A percentile compares a stretch with the other conserved stretches of the same genome.
phyloP scores from a whole-genome alignment of 1,140 invertebrate species.

The Maniola jurtina region DNA sequence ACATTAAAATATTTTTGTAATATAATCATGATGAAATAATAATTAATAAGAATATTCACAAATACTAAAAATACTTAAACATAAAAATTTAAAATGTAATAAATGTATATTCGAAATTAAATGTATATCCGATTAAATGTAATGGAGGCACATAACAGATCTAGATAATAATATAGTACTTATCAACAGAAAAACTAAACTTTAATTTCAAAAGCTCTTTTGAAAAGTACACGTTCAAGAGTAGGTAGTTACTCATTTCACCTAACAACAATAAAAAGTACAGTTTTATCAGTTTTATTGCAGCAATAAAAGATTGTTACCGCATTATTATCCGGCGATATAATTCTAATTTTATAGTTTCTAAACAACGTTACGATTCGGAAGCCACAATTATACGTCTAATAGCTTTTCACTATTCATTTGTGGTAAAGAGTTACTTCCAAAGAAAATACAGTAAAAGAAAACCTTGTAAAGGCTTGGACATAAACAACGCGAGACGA shows the following conservation, averaged over 20 bases:
- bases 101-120: too few species aligned
- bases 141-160: too few species aligned
- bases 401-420: neutral
- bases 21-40: too few species aligned
- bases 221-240: too few species aligned
- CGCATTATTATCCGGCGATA: neutral
- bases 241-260: neutral
- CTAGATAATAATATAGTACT: too few species aligned
- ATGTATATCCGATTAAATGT: too few species aligned
- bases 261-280: neutral
- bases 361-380: neutral
- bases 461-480: constrained; percentile 3
- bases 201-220: too few species aligned
- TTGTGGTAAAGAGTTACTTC: neutral
- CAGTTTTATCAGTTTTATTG: neutral
- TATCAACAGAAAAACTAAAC: too few species aligned
- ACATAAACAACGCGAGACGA: constrained; percentile 19
- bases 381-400: neutral
- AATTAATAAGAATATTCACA: too few species aligned
- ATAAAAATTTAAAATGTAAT: too few species aligned
- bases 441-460: constrained; percentile 10
- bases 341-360: neutral
- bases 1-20: too few species aligned
- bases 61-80: too few species aligned
- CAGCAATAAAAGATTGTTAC: neutral